phyloP scores from a whole-genome alignment of 2,888 invertebrate species.

The Caenorhabditis sp. region DNA sequence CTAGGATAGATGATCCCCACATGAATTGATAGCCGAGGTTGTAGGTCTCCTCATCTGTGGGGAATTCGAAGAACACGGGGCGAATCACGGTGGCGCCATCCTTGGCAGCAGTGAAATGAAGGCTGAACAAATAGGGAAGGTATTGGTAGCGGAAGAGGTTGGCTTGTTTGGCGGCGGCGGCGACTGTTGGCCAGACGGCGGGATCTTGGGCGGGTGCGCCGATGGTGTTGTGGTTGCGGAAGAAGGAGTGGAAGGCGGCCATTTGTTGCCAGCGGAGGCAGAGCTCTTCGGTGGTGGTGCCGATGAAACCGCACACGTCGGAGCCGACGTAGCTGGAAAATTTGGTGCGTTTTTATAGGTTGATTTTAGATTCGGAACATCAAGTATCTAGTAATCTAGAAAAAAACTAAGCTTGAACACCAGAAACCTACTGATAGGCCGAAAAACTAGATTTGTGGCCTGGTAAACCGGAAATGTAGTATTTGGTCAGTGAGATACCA shows the following conservation, averaged over 20 bases:
- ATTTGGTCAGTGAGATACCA: too few relatives aligned
- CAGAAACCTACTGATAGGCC: too few relatives aligned
- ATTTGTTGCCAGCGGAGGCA: conserved; percentile 78
- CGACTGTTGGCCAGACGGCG: conserved; percentile 65
- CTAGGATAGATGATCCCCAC: conserved; percentile 62
- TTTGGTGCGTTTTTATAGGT: too few relatives aligned
- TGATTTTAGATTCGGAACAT: too few relatives aligned
- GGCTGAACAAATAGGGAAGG: conserved; percentile 65
- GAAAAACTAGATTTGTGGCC: too few relatives aligned
- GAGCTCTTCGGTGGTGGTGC: conserved; percentile 72
- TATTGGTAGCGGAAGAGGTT: conserved; percentile 67
- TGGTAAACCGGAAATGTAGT: too few relatives aligned
- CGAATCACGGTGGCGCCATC: conserved; percentile 61
- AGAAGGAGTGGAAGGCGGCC: conserved; percentile 68
- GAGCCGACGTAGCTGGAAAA: conserved; percentile 66
- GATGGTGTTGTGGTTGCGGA: conserved; percentile 68
- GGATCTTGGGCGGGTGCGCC: conserved; percentile 63
- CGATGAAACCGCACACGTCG: conserved; percentile 74
- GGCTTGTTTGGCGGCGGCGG: conserved; percentile 62
- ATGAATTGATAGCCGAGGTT: conserved; percentile 64
- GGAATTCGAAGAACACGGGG: conserved; percentile 65
- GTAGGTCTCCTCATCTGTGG: conserved; percentile 50
- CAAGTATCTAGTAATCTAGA: too few relatives aligned
- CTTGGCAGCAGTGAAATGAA: conserved; percentile 56
- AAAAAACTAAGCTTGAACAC: too few relatives aligned